Base-by-base conservation (phyloP, 2,888 invertebrate species). In the Criorhina ranunculi region DNA sequence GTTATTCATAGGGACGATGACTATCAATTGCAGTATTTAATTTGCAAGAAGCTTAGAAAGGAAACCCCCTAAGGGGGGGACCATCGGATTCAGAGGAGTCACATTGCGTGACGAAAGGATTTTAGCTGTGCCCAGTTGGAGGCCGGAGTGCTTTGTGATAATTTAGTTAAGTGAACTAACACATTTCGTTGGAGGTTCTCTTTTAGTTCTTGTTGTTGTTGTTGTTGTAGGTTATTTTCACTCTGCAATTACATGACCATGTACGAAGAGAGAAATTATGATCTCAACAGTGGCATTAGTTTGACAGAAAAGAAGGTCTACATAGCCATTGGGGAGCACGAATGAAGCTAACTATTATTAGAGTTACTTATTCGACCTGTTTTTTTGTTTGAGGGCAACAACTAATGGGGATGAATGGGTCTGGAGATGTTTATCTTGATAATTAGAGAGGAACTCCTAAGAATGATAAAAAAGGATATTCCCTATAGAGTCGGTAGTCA, bases 91-190 rank as follows among this genome's bases (percentile, higher is more conserved):
- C 24, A 11, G 35, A 37, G 40, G 17, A 66, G 66, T 66, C 66
- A 51, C 66, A 66, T 66, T 66, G 66, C 66, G 66, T 66, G 66
- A 51, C 60, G 66, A 77, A 69, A 77, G 60, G 67, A 77, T 60
- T 77, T 77, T 69, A 66, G 33, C 66, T 17, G 40, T 69, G 40
- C 33, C 51, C 75, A 60, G 67, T 59, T 59, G 33, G 67, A 76
- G 59, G 51, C 42, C 49, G 51, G n/a, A 76, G 76, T 60, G 67
- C n/a, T 59, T 60, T 51, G 51, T 49, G 49, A 77, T 77, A 77
- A 77, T 77, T 77, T 77, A 69, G 59, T 77, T 77, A 69, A 77
- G 76, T 77, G 67, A 67, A 67, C 59, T 51, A 77, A 60, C 59
- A 77, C 59, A 77, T 67, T 51, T 40, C 15, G 51, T 53, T 51